These are phyloP conservation scores for Syngnathus typhle DNA, from an alignment of 2,113 vertebrate genomes.

Conservation along the genomic window DNA sequence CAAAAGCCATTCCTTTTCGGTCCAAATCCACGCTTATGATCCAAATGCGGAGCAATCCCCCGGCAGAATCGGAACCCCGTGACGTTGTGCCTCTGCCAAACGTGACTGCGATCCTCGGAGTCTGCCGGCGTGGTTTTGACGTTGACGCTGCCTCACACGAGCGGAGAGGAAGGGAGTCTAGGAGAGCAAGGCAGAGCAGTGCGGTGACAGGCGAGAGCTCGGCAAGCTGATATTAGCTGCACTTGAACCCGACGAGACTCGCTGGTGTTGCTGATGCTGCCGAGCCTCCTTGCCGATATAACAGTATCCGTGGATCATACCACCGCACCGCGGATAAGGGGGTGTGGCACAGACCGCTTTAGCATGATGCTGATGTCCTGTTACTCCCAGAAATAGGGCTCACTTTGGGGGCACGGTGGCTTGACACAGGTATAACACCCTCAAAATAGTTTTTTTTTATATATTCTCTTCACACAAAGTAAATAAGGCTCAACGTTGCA, in stretches of 20 bases:
- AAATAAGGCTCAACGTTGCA: neutral
- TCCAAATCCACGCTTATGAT: slow-evolving; percentile 55
- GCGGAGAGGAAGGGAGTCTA: slow-evolving; percentile 31
- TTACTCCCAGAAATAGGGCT: neutral
- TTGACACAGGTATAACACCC: neutral
- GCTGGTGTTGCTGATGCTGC: slow-evolving; percentile 60
- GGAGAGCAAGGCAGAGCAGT: slow-evolving; percentile 29
- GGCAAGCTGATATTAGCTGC: slow-evolving; percentile 62
- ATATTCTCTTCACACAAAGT: neutral
- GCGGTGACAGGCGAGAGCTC: slow-evolving; percentile 45
- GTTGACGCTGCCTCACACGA: slow-evolving; percentile 27
- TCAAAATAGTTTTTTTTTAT: neutral
- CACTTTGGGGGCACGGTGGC: neutral
- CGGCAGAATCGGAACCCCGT: slow-evolving; percentile 44
- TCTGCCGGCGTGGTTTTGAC: slow-evolving; percentile 36
- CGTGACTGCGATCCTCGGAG: slow-evolving; percentile 16
- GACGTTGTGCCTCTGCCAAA: slow-evolving; percentile 40
- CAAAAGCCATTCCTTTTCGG: slow-evolving; percentile 63
- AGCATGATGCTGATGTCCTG: slow-evolving; percentile 43
- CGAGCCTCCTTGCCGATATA: slow-evolving; percentile 67
- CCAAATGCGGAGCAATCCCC: slow-evolving; percentile 15
- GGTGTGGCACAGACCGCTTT: slow-evolving; percentile 60
- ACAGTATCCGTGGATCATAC: slow-evolving; percentile 71
- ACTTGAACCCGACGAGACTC: slow-evolving; percentile 58
- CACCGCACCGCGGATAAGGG: slow-evolving; percentile 65